These are phyloP conservation scores for Decapterus maruadsi DNA, from an alignment of 2,797 vertebrate genomes.

Conservation along the genomic window DNA sequence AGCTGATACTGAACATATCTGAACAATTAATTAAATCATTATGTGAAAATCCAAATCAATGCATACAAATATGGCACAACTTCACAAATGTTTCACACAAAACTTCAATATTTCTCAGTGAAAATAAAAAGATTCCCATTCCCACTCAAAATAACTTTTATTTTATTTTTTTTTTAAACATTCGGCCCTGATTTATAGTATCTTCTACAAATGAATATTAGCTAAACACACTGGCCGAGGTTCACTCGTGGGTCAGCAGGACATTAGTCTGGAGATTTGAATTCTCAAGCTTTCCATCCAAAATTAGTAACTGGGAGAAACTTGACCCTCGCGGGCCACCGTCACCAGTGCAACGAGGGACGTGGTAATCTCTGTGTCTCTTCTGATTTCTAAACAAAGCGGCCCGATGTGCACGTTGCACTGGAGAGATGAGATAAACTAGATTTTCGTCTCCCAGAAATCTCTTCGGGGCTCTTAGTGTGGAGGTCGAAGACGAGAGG, in stretches of 20 bases:
- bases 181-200: background rate
- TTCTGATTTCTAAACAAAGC: conserved; percentile 57
- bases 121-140: no score
- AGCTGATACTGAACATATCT: no score
- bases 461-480: conserved; percentile 46
- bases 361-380: conserved; percentile 61
- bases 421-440: conserved; percentile 53
- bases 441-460: conserved; percentile 63
- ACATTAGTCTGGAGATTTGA: conserved; percentile 4
- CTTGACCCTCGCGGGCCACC: conserved; percentile 24
- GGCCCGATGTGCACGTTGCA: conserved; percentile 36
- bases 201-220: no score
- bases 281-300: conserved; percentile 65
- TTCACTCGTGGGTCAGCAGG: background rate
- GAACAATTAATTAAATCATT: no score
- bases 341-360: conserved; percentile 20
- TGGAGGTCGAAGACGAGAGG: conserved; percentile 56
- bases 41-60: no score
- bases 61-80: no score
- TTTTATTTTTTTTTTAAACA: no score
- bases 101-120: no score
- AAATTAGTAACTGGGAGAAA: conserved; percentile 62
- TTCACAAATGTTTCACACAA: no score
- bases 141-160: no score
- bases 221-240: background rate